Evolutionary conservation across 2,888 invertebrate genomes (phyloP), one percentile per base, ranked within the genome.

Genomic region (Cosmopolites sordidus): DNA sequence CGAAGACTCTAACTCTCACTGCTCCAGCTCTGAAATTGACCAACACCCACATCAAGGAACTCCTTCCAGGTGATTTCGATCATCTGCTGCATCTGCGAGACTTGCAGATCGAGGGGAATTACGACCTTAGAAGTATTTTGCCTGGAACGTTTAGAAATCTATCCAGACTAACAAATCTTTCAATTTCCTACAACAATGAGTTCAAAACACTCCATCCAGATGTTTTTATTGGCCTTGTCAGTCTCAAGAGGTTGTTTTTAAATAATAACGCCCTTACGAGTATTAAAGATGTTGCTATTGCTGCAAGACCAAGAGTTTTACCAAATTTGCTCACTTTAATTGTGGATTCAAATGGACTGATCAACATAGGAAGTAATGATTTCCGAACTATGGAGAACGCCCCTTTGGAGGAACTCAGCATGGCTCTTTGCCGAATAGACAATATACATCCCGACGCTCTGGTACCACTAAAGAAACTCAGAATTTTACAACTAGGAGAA

Each of bases 61-160:
- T 81, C 6, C 58, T 59, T 2, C 69, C 67, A 51, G 77, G 76
- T n/a, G 78, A 78, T 61, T 66, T 81, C 1, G 51, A 54, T 66
- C 74, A 62, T 56, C 62, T 76, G 6, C 65, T 64, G 18, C 72
- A 76, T 48, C 60, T 82, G 37, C 71, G 70, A 61, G 66, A 69
- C 2, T 64, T 82, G 9, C 75, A 77, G 58, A 75, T 82, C 51
- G 81, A 81, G 65, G 78, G 78, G 0, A 82, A 82, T 60, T 75
- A 76, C 57, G 71, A 76, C 45, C 67, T 83, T n/a, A 71, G 60
- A 11, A 66, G 69, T 45, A 73, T 83, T 16, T 73, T 78, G 59
- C 73, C 77, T 0, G 78, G 79, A 5, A 63, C 72, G 0, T 83
- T 83, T 61, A 64, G 66, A 14, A 76, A 78, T 54, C 67, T 82